A percentile compares a stretch with the other conserved stretches of the same genome.
Evolutionary conservation across 2,888 invertebrate genomes (phyloP).

Genomic region (Endomychus coccineus): DNA sequence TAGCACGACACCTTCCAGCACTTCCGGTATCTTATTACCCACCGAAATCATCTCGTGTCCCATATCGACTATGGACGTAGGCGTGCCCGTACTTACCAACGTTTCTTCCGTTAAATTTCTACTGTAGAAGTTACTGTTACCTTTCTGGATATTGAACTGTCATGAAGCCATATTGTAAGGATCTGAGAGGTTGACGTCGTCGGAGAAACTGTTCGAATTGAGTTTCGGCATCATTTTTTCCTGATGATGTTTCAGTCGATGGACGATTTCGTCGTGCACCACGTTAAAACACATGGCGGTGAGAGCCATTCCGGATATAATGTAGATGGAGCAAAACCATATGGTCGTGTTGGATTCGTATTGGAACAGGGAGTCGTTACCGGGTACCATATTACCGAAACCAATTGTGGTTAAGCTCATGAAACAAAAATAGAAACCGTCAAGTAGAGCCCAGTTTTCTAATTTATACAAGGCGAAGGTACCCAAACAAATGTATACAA

Average conservation of each 20-base stretch:
- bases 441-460: slow-evolving; percentile 85
- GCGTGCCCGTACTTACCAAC: slow-evolving; percentile 48
- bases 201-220: slow-evolving; percentile 49
- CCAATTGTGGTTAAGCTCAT: slow-evolving; percentile 88
- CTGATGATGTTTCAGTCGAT: slow-evolving; percentile 63
- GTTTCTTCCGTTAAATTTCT: slow-evolving; percentile 54
- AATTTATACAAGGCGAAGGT: slow-evolving; percentile 80
- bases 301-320: slow-evolving; percentile 77
- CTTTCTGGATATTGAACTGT: slow-evolving; percentile 56
- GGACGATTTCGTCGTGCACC: slow-evolving; percentile 80
- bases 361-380: slow-evolving; percentile 51
- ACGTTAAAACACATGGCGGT: slow-evolving; percentile 90
- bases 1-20: slow-evolving; percentile 41
- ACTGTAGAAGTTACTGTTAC: slow-evolving; percentile 47
- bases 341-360: slow-evolving; percentile 61
- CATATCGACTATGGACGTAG: slow-evolving; percentile 42
- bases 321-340: slow-evolving; percentile 85
- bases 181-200: slow-evolving; percentile 56
- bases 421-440: slow-evolving; percentile 92
- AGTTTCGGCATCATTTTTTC: slow-evolving; percentile 32
- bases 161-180: slow-evolving; percentile 65
- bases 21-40: slow-evolving; percentile 38
- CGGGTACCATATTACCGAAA: slow-evolving; percentile 79
- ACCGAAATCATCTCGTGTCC: slow-evolving; percentile 36
- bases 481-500: slow-evolving; percentile 85